These are phyloP conservation scores for Anolis carolinensis DNA, from an alignment of 2,113 vertebrate species.

Conservation along the genomic window DNA sequence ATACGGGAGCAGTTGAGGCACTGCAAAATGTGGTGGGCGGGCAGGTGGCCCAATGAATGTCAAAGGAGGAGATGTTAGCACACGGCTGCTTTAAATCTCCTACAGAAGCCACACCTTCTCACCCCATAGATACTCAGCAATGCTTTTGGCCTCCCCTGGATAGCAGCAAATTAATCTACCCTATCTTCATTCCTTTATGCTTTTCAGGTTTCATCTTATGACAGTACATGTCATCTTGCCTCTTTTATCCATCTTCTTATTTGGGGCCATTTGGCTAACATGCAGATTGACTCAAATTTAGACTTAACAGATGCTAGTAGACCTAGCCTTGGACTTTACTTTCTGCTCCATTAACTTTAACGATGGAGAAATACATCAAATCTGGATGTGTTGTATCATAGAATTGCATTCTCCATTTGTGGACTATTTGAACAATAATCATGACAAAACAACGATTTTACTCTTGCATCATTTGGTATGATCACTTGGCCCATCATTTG, in stretches of 20 bases:
- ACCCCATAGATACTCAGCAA: too few relatives aligned
- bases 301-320: constrained; percentile 16
- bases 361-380: constrained; percentile 24
- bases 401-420: not conserved
- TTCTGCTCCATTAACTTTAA: constrained; percentile 13
- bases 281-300: not conserved
- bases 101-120: too few relatives aligned
- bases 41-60: too few relatives aligned
- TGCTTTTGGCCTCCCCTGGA: too few relatives aligned
- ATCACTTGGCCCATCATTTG: too few relatives aligned
- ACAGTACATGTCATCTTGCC: not conserved
- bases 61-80: too few relatives aligned
- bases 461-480: not conserved
- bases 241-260: not conserved
- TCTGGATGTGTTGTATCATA: not conserved
- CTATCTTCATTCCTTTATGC: too few relatives aligned
- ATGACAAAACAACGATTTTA: not conserved
- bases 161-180: too few relatives aligned
- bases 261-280: not conserved
- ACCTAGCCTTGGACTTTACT: constrained; percentile 4
- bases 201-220: not conserved
- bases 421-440: not conserved
- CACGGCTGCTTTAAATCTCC: too few relatives aligned
- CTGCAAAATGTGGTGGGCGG: too few relatives aligned
- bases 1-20: too few relatives aligned